Conservation (phyloP, 1,140 invertebrate genomes). For the Trypoxylus dichotomus region DNA sequence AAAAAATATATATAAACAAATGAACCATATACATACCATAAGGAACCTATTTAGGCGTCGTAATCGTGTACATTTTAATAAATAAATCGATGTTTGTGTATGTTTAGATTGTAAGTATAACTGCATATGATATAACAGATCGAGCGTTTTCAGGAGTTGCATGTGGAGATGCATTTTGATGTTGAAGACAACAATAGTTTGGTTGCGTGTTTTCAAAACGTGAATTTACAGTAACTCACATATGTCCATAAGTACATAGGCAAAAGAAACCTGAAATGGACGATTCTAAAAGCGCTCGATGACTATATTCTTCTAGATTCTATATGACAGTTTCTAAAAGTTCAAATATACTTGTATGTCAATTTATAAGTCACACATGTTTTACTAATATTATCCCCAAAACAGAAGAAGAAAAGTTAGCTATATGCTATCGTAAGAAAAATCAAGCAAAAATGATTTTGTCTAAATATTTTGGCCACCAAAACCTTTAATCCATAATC, state of each 20-base stretch:
- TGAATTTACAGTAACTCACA: no score
- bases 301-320: conserved; percentile 41
- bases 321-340: conserved; percentile 39
- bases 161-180: no score
- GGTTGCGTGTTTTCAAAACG: no score
- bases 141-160: conserved; percentile 3
- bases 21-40: not conserved
- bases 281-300: conserved; percentile 27
- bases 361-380: conserved; percentile 35
- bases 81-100: conserved; percentile 15
- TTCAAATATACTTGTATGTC: conserved; percentile 44
- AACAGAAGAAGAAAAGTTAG: not conserved
- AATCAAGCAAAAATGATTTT: no score
- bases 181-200: no score
- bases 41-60: conserved; percentile 2
- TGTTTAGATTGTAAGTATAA: conserved; percentile 22
- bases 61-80: conserved; percentile 29
- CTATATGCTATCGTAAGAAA: no score
- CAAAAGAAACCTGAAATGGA: no score
- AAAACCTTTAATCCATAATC: no score
- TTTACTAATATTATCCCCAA: conserved; percentile 3
- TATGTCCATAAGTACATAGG: no score
- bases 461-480: no score
- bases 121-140: not conserved
- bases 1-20: conserved; percentile 14